Conservation (phyloP, 2,797 vertebrate genomes). For the Hybognathus amarus region DNA sequence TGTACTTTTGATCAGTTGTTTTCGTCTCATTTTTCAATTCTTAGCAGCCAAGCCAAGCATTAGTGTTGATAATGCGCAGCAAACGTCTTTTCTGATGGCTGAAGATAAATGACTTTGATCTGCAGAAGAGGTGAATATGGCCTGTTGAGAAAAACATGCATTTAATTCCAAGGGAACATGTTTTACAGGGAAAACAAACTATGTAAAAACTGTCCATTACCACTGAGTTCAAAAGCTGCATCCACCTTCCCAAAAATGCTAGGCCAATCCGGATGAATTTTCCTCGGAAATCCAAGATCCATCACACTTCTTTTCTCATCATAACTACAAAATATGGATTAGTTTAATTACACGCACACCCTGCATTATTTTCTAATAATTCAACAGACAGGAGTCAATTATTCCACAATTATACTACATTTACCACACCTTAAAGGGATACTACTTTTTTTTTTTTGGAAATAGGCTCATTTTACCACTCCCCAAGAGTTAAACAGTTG, state of each 20-base stretch:
- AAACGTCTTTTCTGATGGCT: conserved; percentile 66
- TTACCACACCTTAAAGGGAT: too few species aligned
- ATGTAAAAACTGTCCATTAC: not conserved
- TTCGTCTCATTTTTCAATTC: not conserved
- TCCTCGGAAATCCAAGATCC: conserved; percentile 71
- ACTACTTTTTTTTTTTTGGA: too few species aligned
- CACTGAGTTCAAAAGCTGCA: conserved; percentile 69
- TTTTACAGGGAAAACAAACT: not conserved
- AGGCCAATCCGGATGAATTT: conserved; percentile 65
- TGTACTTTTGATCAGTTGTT: not conserved
- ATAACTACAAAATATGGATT: conserved; percentile 59
- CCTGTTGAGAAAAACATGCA: conserved; percentile 61
- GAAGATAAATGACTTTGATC: conserved; percentile 68
- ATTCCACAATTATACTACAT: too few species aligned
- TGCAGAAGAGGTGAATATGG: conserved; percentile 69
- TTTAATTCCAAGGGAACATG: not conserved
- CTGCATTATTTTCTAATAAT: too few species aligned
- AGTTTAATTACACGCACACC: too few species aligned
- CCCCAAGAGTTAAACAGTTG: too few species aligned
- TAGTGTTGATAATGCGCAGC: conserved; percentile 60
- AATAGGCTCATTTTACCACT: too few species aligned
- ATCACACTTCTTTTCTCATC: conserved; percentile 67
- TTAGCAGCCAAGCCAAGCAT: conserved; percentile 73
- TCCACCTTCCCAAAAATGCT: conserved; percentile 64
- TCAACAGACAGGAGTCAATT: too few species aligned